Evolutionary conservation across 2,797 vertebrate species (phyloP).

Genomic region (Lagodon rhomboides): DNA sequence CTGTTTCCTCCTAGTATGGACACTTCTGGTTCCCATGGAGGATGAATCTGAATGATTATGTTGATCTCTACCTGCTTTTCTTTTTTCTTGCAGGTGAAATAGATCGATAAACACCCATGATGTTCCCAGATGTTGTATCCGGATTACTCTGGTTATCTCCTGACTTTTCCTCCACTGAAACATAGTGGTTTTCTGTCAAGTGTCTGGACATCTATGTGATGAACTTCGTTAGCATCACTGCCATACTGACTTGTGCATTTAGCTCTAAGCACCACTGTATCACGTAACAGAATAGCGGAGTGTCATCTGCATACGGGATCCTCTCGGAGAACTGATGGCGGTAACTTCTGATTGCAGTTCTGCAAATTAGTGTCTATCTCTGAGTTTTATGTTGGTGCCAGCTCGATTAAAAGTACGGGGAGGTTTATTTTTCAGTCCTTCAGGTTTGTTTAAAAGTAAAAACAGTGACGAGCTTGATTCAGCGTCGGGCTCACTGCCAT

Average conservation of each 20-base stretch:
- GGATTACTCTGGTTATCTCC: neutral
- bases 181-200: neutral
- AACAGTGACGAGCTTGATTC: neutral
- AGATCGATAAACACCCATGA: neutral
- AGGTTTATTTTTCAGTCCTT: neutral
- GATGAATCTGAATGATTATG: neutral
- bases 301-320: neutral
- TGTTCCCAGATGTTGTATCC: neutral
- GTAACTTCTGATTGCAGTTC: no score
- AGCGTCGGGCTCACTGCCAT: slow-evolving; percentile 3
- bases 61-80: neutral
- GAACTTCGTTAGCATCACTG: no score
- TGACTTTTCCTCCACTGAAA: no score
- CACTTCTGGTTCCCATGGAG: neutral
- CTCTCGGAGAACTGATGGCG: neutral
- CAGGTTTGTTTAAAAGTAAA: neutral
- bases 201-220: neutral
- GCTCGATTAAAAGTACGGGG: neutral
- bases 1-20: no score
- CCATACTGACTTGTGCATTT: no score
- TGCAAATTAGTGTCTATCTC: neutral
- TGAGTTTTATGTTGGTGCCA: neutral
- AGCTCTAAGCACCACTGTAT: no score
- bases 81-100: neutral
- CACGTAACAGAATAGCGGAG: neutral